A percentile compares a stretch with the other conserved stretches of the same genome.
These are phyloP conservation scores for Bombylius major DNA, from an alignment of 2,888 invertebrate species.

Conservation along the genomic window DNA sequence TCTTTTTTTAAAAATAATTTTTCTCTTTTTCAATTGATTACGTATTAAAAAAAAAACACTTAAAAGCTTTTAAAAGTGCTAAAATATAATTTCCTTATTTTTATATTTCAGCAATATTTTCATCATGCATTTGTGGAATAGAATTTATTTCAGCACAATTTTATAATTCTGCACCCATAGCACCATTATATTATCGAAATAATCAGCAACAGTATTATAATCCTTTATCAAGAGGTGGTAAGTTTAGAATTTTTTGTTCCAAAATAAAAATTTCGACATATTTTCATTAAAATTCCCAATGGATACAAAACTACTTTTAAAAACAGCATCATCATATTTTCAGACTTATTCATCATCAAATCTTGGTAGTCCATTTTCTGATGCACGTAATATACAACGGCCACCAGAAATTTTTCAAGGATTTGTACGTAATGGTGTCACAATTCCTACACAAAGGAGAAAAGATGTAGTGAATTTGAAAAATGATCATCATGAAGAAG, in stretches of 20 bases:
- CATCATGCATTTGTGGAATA: neutral
- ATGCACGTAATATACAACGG: slow-evolving; percentile 5
- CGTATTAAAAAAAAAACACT: no score
- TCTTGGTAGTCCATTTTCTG: slow-evolving; percentile 22
- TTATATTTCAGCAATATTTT: neutral
- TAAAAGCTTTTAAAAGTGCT: no score
- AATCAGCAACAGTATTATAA: no score
- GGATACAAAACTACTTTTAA: slow-evolving; percentile 32
- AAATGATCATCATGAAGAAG: slow-evolving; percentile 12
- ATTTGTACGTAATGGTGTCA: neutral
- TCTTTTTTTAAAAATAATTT: no score
- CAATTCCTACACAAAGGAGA: neutral
- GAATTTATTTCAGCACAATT: neutral
- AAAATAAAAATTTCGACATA: no score
- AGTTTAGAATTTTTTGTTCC: no score
- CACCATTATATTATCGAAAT: no score
- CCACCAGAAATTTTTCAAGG: neutral
- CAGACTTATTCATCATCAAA: slow-evolving; percentile 21
- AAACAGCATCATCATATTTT: slow-evolving; percentile 34
- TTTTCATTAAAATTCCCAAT: slow-evolving; percentile 2
- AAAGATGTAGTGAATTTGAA: slow-evolving; percentile 4
- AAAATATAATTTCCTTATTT: neutral
- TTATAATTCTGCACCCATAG: neutral
- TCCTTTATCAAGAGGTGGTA: neutral
- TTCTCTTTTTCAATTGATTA: no score